A percentile compares a stretch with the other conserved stretches of the same genome.
phyloP scores from a whole-genome alignment of 1,140 invertebrate species.

The Caenorhabditis briggsae region DNA sequence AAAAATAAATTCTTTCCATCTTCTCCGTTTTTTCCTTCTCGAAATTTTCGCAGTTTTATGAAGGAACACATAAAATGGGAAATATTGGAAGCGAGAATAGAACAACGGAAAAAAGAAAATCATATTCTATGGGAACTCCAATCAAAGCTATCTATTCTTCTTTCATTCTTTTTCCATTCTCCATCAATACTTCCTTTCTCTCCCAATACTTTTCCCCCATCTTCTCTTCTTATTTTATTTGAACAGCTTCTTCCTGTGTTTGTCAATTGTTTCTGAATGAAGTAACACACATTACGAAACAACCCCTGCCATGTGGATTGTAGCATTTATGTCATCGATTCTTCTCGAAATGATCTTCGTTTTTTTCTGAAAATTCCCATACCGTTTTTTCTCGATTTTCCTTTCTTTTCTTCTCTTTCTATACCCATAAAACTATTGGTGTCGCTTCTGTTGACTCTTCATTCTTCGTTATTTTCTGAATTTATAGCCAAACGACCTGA shows the following conservation, averaged over 20 bases:
- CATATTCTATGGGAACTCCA: constrained; percentile 35
- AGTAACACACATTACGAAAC: not conserved
- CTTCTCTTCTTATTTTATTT: not conserved
- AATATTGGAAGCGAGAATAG: not conserved
- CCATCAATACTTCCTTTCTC: not conserved
- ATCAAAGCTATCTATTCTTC: not conserved
- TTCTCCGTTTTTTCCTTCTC: not conserved
- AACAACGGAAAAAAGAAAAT: not conserved
- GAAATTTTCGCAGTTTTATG: not conserved
- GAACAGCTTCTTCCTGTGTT: constrained; percentile 15
- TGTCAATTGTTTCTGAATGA: not conserved
- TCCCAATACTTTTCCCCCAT: not conserved
- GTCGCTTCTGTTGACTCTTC: not conserved
- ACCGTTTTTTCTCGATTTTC: not conserved
- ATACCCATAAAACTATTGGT: not conserved
- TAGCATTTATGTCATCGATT: not conserved
- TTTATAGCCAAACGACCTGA: no score
- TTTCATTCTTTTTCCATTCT: not conserved
- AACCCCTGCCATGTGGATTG: not conserved
- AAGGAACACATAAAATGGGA: not conserved
- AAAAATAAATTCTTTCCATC: no score
- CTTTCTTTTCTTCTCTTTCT: not conserved
- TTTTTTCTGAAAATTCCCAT: constrained; percentile 11
- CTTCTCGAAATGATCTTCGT: not conserved
- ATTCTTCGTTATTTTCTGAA: not conserved